phyloP scores from a whole-genome alignment of 2,888 invertebrate genomes.

The Dolichomitus sp. region DNA sequence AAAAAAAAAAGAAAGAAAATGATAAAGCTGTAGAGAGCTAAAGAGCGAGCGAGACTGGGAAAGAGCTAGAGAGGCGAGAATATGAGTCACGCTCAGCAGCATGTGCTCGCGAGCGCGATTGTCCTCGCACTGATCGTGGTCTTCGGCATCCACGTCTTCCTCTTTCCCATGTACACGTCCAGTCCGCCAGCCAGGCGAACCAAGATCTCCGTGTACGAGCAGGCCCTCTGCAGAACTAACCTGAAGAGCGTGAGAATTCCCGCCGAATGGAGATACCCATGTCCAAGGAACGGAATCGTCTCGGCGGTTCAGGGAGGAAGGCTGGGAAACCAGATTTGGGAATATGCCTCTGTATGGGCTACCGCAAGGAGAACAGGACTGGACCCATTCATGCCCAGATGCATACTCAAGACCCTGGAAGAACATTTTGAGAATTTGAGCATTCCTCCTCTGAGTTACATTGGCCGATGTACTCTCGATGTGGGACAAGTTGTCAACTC shows the following conservation, averaged over 20 bases:
- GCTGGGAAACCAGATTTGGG: conserved; percentile 85
- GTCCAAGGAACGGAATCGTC: conserved; percentile 82
- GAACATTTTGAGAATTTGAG: conserved; percentile 88
- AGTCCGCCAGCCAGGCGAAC: conserved; percentile 82
- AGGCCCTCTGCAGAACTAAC: conserved; percentile 87
- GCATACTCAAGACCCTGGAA: conserved; percentile 87
- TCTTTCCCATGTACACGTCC: conserved; percentile 88
- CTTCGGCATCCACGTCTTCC: conserved; percentile 88
- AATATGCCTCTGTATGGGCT: conserved; percentile 85
- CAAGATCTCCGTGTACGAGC: conserved; percentile 87
- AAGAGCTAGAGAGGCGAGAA: conserved; percentile 52
- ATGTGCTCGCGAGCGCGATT: conserved; percentile 88
- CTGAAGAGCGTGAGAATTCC: conserved; percentile 83
- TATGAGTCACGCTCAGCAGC: conserved; percentile 88
- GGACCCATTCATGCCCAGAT: conserved; percentile 83
- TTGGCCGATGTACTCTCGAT: conserved; percentile 87
- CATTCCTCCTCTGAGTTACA: conserved; percentile 88
- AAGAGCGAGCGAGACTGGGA: conserved; percentile 22
- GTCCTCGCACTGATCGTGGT: conserved; percentile 88
- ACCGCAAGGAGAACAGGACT: conserved; percentile 83
- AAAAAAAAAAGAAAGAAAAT: conserved; percentile 17
- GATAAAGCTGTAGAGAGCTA: conserved; percentile 40
- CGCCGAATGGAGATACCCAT: conserved; percentile 82
- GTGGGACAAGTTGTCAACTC: conserved; percentile 86
- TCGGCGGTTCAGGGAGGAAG: conserved; percentile 83